Base-by-base conservation (phyloP, 2,888 invertebrate species). In the Atherix ibis region DNA sequence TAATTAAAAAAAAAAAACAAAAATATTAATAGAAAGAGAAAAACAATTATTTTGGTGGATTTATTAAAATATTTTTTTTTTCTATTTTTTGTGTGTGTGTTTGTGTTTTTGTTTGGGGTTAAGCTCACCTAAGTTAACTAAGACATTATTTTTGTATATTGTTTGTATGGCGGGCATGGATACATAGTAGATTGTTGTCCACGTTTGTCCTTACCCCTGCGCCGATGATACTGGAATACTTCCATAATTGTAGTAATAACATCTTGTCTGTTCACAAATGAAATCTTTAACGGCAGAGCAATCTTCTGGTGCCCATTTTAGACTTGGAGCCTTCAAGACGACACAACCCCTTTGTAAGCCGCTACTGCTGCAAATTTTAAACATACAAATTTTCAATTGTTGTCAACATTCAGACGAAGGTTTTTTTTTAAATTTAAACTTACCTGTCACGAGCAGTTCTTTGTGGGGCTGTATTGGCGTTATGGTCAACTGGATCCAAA, bases 181-280 rank as follows among this genome's bases (percentile, higher is more conserved):
- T 36, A 40, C 37, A 40, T 32, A 34, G 37, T 28, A 33, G 33
- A 30, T 43, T 33, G 12, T 37, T 42, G 40, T 43, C 40, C 43
- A 44, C 41, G 18, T 30, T 32, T 34, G 44, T 44, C 51, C 82
- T 83, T 84, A 84, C 83, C 83, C 83, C 82, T 84, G 83, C 72
- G 81, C 75, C 52, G 82, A 79, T 60, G 82, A 81, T 56, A 83
- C 83, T 61, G 82, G 82, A 68, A 83, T 83, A 62, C 82, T 82
- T 60, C 83, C 84, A 64, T 84, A 85, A 67, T 84, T 84, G 69
- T 83, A 84, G 66, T 83, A 84, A 64, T 84, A 84, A 67, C 84
- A 85, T 54, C 84, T 73, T 42, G 84, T 84, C 67, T 84, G 83
- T 66, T 85, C 84, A 66, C 84, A 85, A 56, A 85, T 83, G 63